Percentiles rank a stretch among this genome's conserved stretches.
Evolutionary conservation across 2,797 vertebrate species (phyloP).

Genomic region (Cirrhinus molitorella): DNA sequence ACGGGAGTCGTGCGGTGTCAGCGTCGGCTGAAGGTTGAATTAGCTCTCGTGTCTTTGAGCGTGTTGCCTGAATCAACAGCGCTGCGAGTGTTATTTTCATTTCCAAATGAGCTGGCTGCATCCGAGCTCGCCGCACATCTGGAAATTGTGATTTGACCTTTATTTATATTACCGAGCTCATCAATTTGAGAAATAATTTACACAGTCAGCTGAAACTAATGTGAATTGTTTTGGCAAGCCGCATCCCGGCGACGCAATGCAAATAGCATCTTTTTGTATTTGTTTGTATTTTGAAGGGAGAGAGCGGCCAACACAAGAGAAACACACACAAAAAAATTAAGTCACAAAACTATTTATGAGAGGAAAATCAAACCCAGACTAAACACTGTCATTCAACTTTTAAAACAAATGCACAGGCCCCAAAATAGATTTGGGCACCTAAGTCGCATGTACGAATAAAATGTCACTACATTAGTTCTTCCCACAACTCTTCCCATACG

Average conservation of each 20-base stretch:
- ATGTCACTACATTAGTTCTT: no score
- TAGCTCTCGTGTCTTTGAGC: slow-evolving; percentile 22
- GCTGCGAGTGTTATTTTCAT: slow-evolving; percentile 69
- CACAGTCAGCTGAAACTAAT: slow-evolving; percentile 80
- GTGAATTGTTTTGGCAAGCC: slow-evolving; percentile 77
- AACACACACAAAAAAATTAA: slow-evolving; percentile 72
- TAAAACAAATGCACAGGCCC: not conserved
- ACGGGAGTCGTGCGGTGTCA: no score
- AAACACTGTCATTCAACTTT: slow-evolving; percentile 2
- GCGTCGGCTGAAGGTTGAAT: slow-evolving; percentile 7
- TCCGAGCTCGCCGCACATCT: slow-evolving; percentile 73
- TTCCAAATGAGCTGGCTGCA: slow-evolving; percentile 70
- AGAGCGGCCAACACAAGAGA: slow-evolving; percentile 71
- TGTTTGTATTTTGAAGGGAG: slow-evolving; percentile 65
- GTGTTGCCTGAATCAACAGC: slow-evolving; percentile 47
- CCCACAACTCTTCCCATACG: not conserved
- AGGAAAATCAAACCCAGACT: slow-evolving; percentile 8
- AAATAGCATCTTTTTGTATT: slow-evolving; percentile 79
- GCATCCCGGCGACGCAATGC: slow-evolving; percentile 74
- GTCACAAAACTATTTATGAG: slow-evolving; percentile 64
- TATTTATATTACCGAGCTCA: slow-evolving; percentile 83
- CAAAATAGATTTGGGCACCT: no score
- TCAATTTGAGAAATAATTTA: slow-evolving; percentile 82
- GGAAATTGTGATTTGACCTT: slow-evolving; percentile 82
- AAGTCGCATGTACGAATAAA: not conserved